These are phyloP conservation scores for Sebastes wilsoni DNA, from an alignment of 2,797 vertebrate species.

Conservation along the genomic window DNA sequence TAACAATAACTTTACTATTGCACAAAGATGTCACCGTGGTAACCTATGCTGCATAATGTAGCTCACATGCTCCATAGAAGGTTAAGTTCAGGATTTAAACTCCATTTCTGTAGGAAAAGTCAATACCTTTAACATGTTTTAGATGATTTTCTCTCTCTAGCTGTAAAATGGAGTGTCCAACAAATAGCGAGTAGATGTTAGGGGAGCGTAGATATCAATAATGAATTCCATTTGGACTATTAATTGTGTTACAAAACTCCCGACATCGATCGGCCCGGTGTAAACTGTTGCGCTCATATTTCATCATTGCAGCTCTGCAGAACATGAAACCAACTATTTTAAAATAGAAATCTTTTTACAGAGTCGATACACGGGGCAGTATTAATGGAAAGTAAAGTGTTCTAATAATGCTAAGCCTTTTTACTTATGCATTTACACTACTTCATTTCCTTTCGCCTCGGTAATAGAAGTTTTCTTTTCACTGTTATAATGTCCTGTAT, in stretches of 20 bases:
- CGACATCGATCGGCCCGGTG: constrained; percentile 47
- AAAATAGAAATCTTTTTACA: constrained; percentile 54
- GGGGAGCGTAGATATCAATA: constrained; percentile 34
- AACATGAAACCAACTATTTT: constrained; percentile 63
- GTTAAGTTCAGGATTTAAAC: neutral
- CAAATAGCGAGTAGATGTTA: constrained; percentile 12
- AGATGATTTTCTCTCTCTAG: neutral
- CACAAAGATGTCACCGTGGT: neutral
- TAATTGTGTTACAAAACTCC: constrained; percentile 57
- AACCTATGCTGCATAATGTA: neutral
- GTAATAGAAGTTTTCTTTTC: neutral
- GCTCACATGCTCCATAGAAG: neutral
- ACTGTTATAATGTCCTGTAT: neutral
- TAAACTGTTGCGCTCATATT: constrained; percentile 63
- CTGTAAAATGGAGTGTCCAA: neutral
- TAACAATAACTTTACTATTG: neutral
- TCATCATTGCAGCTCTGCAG: constrained; percentile 46
- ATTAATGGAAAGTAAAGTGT: constrained; percentile 47
- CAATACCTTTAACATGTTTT: neutral
- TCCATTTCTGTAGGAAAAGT: neutral
- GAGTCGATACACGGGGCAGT: constrained; percentile 35
- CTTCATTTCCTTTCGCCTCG: neutral
- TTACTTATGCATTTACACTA: neutral
- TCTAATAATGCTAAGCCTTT: constrained; percentile 9
- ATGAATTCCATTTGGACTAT: constrained; percentile 56